Evolutionary conservation across 2,888 invertebrate genomes (phyloP), one percentile per base, ranked within the genome.

Genomic region (Parnassius mnemosyne): DNA sequence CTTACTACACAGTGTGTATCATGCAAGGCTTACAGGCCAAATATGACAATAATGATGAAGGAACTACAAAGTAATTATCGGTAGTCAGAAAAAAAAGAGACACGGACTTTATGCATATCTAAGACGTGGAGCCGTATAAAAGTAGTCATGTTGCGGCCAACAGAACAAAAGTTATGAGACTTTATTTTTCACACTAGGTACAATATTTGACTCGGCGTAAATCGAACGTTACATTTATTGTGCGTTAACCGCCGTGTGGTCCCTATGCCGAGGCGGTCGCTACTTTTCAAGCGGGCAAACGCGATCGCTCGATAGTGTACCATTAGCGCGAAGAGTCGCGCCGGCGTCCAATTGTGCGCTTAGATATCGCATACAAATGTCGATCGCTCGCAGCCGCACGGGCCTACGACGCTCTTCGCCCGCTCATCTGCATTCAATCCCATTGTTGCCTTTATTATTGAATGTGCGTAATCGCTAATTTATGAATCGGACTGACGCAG

Each of bases 281-380:
- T 81, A 83, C 87, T 83, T 85, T 78, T 85, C 85, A 85, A 85
- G 80, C 78, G 77, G 79, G 75, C 74, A 77, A 75, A 72, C 73
- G 83, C 85, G 90, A 89, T 89, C 83, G 83, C 76, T 83, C 84
- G 90, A 91, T 91, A 91, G 84, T 87, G 90, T 85, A 88, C 89
- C 89, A 89, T 90, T 89, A 90, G 91, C 87, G 91, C 90, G 87
- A 89, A 89, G 83, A 83, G 75, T 88, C 89, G 87, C 90, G 85
- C 90, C 89, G 89, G 87, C 87, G 79, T 88, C 89, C 90, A 91
- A 91, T 91, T 91, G 91, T 90, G 85, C 85, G 84, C 83, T 87
- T 89, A 89, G 91, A 91, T 89, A 89, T 84, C 86, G 90, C 87
- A 91, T 91, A 91, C 91, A 91, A 90, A 91, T 85, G 91, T 90